Base-by-base conservation (phyloP, 2,888 invertebrate genomes). In the Frankliniella fusca region DNA sequence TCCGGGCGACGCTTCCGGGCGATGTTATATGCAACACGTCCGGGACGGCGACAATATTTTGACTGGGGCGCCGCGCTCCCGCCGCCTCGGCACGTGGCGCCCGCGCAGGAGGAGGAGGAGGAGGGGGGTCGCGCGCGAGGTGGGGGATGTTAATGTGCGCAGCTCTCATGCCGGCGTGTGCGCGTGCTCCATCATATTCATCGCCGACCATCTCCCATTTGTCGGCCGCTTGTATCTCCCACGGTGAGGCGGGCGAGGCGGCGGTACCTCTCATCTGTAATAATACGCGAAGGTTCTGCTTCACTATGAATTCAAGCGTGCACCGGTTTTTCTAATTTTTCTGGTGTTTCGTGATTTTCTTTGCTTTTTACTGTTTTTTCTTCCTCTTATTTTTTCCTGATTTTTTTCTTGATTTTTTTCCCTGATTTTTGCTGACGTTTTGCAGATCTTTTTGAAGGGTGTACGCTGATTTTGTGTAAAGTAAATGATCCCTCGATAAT, bases 171-270 rank as follows among this genome's bases (percentile, higher is more conserved):
- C n/a, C 23, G 70, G 23, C 70, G 54, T 54, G 54, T 54, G 70
- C 70, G 61, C 61, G 61, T 27, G 23, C 70, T n/a, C 27, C 27
- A 76, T 76, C 70, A 76, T 76, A 76, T 76, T 76, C 70, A 76
- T 76, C 70, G n/a, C n/a, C 38, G 38, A 2, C 38, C 38, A 38
- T 38, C 38, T 2, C 38, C 38, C n/a, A 76, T 76, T 76, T 76
- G 70, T 76, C 27, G 70, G 23, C 70, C 70, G 70, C 10, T 61
- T 7, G 15, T 18, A 18, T 61, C 61, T 61, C 61, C 61, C 61
- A 61, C 61, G 61, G 61, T n/a, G 38, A 38, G 38, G 38, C 38
- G 5, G 38, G 5, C 3, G 38, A 38, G 38, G 38, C 38, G 5
- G 38, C 5, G n/a, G n/a, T n/a, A n/a, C n/a, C n/a, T n/a, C n/a